Percentiles rank a stretch among this genome's conserved stretches.
phyloP scores from a whole-genome alignment of 2,113 vertebrate genomes.

The Callithrix jacchus region DNA sequence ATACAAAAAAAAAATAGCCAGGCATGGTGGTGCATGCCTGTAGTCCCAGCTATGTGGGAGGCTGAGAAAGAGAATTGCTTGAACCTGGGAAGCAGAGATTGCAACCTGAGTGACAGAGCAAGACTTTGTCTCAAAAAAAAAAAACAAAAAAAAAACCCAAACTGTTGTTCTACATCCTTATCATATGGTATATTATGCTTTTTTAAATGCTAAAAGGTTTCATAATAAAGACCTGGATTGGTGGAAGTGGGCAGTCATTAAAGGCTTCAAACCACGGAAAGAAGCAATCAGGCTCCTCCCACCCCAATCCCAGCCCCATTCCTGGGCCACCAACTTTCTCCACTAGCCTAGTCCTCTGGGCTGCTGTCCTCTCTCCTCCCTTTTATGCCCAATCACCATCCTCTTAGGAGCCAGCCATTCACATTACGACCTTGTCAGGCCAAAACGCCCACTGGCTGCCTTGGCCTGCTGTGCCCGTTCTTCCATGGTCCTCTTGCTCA shows the following conservation, averaged over 20 bases:
- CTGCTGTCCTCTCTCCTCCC: not conserved
- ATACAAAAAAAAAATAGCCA: too few species aligned
- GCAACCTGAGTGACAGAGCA: too few species aligned
- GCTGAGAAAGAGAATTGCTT: too few species aligned
- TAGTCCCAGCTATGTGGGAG: too few species aligned
- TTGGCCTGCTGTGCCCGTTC: too few species aligned
- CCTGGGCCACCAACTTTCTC: not conserved
- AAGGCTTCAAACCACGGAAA: not conserved
- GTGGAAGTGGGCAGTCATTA: accelerated
- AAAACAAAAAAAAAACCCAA: not conserved
- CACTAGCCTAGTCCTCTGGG: not conserved
- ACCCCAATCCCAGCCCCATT: not conserved
- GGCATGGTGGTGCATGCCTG: too few species aligned
- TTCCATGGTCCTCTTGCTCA: too few species aligned
- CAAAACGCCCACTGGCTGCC: not conserved
- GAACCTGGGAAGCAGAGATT: too few species aligned
- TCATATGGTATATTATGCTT: not conserved
- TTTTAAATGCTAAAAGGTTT: not conserved
- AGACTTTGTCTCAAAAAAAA: too few species aligned
- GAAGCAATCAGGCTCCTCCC: not conserved
- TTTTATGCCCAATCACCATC: not conserved
- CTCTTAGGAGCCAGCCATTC: not conserved
- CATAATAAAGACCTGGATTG: too few species aligned
- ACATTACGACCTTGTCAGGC: not conserved
- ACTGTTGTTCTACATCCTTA: not conserved